Percentiles rank a stretch among this genome's conserved stretches.
These are phyloP conservation scores for Anthopleura sola DNA, from an alignment of 64 coral and sea anemone species.

Conservation along the genomic window DNA sequence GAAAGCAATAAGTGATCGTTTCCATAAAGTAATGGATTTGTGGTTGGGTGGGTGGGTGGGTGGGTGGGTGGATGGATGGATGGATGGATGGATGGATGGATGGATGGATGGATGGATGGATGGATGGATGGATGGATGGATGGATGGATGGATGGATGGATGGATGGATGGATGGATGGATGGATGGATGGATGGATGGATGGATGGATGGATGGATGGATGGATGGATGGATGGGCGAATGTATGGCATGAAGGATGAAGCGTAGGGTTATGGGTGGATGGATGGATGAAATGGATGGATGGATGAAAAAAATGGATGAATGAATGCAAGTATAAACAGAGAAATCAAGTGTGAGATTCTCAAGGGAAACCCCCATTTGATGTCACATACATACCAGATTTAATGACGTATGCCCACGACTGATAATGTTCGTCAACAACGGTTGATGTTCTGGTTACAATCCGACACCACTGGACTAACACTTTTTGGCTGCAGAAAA, in stretches of 20 bases:
- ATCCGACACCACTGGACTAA: slow-evolving; percentile 85
- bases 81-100: background rate
- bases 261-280: too few relatives aligned
- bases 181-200: background rate
- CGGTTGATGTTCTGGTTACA: slow-evolving; percentile 57
- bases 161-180: background rate
- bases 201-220: background rate
- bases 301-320: too few relatives aligned
- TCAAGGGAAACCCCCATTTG: too few relatives aligned
- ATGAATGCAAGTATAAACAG: too few relatives aligned
- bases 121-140: background rate
- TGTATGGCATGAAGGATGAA: background rate
- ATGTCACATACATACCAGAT: slow-evolving; percentile 57
- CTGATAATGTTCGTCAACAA: slow-evolving; percentile 96
- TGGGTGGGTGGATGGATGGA: background rate
- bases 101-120: background rate
- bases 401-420: slow-evolving; percentile 87
- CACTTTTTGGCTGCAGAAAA: slow-evolving; percentile 74
- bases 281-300: too few relatives aligned
- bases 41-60: background rate
- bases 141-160: background rate
- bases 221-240: background rate
- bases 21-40: background rate
- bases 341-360: too few relatives aligned
- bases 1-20: background rate